phyloP scores from a whole-genome alignment of 2,888 invertebrate species.

The Ormyrus thymus region DNA sequence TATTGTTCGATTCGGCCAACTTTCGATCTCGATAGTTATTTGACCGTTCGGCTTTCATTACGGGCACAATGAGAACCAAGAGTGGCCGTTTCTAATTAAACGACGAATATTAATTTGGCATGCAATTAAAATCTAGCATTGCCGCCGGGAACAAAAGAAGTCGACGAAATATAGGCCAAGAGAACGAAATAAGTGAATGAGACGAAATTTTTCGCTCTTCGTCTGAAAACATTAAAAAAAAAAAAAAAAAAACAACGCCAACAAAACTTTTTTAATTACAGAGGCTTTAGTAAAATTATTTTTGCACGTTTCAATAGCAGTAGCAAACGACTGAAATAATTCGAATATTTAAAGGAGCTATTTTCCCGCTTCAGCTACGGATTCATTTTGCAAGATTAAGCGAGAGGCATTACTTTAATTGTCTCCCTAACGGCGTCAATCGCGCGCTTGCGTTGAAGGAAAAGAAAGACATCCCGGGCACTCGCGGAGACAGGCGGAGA shows the following conservation, averaged over 20 bases:
- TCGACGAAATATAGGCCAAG: no score
- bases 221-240: no score
- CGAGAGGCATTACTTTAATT: conserved; percentile 52
- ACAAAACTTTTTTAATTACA: no score
- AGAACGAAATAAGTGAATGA: no score
- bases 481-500: conserved; percentile 9
- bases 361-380: conserved; percentile 17
- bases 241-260: no score
- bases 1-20: conserved; percentile 27
- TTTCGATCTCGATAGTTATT: conserved; percentile 22
- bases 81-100: not conserved
- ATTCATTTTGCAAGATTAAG: conserved; percentile 55
- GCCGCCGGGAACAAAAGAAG: no score
- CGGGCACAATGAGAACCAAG: not conserved
- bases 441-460: conserved; percentile 7
- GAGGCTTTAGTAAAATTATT: no score
- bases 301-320: no score
- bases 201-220: no score
- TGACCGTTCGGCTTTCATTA: conserved; percentile 4
- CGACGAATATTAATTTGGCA: not conserved
- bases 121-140: not conserved
- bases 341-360: no score
- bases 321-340: no score
- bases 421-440: conserved; percentile 51
- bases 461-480: not conserved